Evolutionary conservation across 2,888 invertebrate genomes (phyloP).

Genomic region (Drosophila lacicola): DNA sequence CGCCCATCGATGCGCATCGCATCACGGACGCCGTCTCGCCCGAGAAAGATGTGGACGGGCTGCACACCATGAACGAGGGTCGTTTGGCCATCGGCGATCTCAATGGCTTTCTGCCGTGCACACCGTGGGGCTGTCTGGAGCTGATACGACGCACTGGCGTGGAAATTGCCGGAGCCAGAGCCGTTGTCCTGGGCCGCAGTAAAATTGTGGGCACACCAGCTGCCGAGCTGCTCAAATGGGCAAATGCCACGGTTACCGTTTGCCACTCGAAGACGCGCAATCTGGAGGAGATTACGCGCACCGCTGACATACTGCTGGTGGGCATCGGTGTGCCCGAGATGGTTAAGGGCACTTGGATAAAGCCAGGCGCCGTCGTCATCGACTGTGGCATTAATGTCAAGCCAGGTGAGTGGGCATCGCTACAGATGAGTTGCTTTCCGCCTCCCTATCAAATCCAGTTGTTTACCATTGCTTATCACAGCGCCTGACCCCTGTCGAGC

Average conservation of each 20-base stretch:
- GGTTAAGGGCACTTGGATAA: slow-evolving; percentile 98
- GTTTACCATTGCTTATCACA: slow-evolving; percentile 27
- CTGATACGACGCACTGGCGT: slow-evolving; percentile 90
- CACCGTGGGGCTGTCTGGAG: slow-evolving; percentile 97
- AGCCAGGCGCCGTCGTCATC: slow-evolving; percentile 98
- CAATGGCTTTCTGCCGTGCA: slow-evolving; percentile 96
- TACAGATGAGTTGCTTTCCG: neutral
- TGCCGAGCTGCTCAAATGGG: slow-evolving; percentile 97
- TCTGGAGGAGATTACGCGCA: slow-evolving; percentile 90
- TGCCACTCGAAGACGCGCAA: slow-evolving; percentile 98
- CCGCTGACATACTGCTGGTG: slow-evolving; percentile 98
- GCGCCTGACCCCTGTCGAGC: slow-evolving; percentile 24
- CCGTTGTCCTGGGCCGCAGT: slow-evolving; percentile 97
- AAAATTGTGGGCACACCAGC: slow-evolving; percentile 99
- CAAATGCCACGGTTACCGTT: slow-evolving; percentile 97
- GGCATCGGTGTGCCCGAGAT: slow-evolving; percentile 96
- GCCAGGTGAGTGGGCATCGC: slow-evolving; percentile 87
- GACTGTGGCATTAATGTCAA: slow-evolving; percentile 99
- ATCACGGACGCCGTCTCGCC: slow-evolving; percentile 95
- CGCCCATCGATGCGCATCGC: slow-evolving; percentile 93
- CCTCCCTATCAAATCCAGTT: neutral
- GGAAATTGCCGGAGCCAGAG: slow-evolving; percentile 91
- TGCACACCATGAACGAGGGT: slow-evolving; percentile 97
- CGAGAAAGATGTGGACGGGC: slow-evolving; percentile 97
- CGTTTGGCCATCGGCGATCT: slow-evolving; percentile 95